Evolutionary conservation across 2,888 invertebrate species (phyloP).

Genomic region (Drosophila anomelani): DNA sequence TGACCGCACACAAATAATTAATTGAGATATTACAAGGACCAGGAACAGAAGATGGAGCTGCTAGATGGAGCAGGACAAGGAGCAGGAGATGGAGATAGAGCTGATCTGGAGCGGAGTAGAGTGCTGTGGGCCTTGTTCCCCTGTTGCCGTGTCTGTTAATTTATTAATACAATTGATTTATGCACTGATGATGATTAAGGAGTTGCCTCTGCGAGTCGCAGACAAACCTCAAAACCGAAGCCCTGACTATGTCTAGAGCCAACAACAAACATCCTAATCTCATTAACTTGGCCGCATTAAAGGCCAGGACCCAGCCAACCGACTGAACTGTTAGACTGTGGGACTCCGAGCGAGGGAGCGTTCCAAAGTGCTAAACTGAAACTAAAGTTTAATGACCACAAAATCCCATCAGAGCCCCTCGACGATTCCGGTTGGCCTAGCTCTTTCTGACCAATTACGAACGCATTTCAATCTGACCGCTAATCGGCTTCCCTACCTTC

Average conservation of each 20-base stretch:
- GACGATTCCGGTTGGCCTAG: constrained; percentile 28
- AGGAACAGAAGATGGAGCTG: constrained; percentile 18
- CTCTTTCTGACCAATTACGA: constrained; percentile 66
- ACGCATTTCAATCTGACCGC: constrained; percentile 70
- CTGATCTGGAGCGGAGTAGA: neutral
- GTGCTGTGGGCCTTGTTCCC: constrained; percentile 10
- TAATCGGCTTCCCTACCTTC: constrained; percentile 31
- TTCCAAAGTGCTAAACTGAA: constrained; percentile 45
- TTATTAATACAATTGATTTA: constrained; percentile 84
- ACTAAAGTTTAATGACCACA: constrained; percentile 67
- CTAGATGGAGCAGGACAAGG: constrained; percentile 8
- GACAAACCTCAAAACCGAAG: constrained; percentile 31
- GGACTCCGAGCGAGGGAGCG: constrained; percentile 1
- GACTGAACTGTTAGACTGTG: constrained; percentile 8
- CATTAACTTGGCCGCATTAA: constrained; percentile 54
- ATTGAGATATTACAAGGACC: constrained; percentile 76
- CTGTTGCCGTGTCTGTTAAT: constrained; percentile 64
- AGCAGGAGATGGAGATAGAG: constrained; percentile 9
- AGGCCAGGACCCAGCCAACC: constrained; percentile 10
- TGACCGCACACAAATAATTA: constrained; percentile 80
- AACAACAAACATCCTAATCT: constrained; percentile 40
- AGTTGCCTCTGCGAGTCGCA: constrained; percentile 28
- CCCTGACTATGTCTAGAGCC: constrained; percentile 4
- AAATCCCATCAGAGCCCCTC: constrained; percentile 51
- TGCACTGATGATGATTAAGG: constrained; percentile 68